Evolutionary conservation across 2,797 vertebrate species (phyloP).

Genomic region (Periparus ater): DNA sequence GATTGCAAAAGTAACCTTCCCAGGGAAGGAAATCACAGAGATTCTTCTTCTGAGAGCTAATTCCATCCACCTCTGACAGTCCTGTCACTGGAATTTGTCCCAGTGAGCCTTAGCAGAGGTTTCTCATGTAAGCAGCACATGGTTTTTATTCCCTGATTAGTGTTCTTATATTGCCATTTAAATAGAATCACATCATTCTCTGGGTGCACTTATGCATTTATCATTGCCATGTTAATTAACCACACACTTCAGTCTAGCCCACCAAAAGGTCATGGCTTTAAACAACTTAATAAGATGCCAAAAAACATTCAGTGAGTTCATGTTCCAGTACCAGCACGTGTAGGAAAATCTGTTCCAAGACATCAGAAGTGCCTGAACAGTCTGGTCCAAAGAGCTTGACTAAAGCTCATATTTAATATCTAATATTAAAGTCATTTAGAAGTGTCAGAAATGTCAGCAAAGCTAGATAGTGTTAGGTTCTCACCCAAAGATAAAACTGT

Average conservation of each 20-base stretch:
- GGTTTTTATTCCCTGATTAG: neutral
- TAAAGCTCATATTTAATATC: neutral
- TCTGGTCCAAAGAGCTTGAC: neutral
- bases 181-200: neutral
- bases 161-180: neutral
- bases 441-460: neutral
- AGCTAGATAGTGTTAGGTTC: neutral
- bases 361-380: neutral
- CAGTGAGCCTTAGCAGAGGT: neutral
- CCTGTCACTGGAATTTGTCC: neutral
- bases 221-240: slow-evolving; percentile 35
- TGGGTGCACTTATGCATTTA: neutral
- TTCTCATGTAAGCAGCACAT: neutral
- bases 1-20: neutral
- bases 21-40: neutral
- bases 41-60: neutral
- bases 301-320: neutral
- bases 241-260: neutral
- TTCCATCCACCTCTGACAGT: neutral
- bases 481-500: neutral
- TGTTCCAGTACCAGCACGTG: neutral
- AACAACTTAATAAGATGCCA: neutral
- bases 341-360: neutral
- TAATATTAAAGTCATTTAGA: neutral
- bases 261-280: neutral